A percentile compares a stretch with the other conserved stretches of the same genome.
Conservation (phyloP, 2,888 invertebrate species). For the Teleiodes luculella region DNA sequence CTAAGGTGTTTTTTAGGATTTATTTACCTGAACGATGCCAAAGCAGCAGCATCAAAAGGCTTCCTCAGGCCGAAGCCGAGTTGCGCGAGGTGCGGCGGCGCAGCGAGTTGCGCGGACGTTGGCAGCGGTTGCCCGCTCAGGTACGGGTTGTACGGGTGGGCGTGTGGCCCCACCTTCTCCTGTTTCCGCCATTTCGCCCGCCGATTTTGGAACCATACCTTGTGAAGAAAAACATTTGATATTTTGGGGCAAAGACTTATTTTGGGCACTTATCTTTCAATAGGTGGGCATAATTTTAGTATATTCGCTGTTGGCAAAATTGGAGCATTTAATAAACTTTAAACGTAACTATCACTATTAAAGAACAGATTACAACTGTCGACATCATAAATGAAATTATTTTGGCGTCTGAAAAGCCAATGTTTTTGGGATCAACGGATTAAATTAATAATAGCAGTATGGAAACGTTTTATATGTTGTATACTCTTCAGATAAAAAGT, state of each 20-base stretch:
- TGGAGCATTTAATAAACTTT: neutral
- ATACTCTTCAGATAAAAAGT: too few relatives aligned
- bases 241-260: too few relatives aligned
- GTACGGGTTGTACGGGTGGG: slow-evolving; percentile 93
- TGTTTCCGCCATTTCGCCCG: slow-evolving; percentile 96
- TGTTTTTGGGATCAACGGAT: too few relatives aligned
- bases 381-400: neutral
- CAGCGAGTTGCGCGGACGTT: slow-evolving; percentile 83
- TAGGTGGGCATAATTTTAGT: too few relatives aligned
- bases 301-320: neutral
- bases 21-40: slow-evolving; percentile 84
- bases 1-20: too few relatives aligned
- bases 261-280: too few relatives aligned
- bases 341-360: too few relatives aligned
- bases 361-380: too few relatives aligned
- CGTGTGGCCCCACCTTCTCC: slow-evolving; percentile 94
- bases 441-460: too few relatives aligned
- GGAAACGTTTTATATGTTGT: too few relatives aligned
- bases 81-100: slow-evolving; percentile 85
- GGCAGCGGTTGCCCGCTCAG: slow-evolving; percentile 81
- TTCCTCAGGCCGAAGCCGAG: slow-evolving; percentile 86
- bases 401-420: too few relatives aligned
- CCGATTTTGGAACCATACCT: slow-evolving; percentile 97
- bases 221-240: neutral
- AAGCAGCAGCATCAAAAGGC: slow-evolving; percentile 82